phyloP scores from a whole-genome alignment of 2,797 vertebrate species.

The Tenualosa ilisha region DNA sequence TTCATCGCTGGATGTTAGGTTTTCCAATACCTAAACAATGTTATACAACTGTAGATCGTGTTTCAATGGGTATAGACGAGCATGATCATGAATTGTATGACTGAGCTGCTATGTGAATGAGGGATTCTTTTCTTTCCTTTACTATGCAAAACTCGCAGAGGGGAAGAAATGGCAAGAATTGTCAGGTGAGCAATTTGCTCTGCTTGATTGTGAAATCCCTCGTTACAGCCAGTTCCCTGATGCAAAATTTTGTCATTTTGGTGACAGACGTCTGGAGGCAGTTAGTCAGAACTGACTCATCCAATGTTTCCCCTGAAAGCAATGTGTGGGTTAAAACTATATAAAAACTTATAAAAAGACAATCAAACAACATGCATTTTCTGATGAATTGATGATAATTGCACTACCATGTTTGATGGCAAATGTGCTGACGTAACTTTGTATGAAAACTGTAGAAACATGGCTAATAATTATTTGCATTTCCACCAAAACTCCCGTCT shows the following conservation, averaged over 20 bases:
- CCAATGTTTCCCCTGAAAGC: background rate
- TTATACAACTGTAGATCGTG: background rate
- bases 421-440: background rate
- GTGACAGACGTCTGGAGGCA: background rate
- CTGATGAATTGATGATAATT: background rate
- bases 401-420: background rate
- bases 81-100: background rate
- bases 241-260: background rate
- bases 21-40: too few species aligned
- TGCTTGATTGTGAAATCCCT: background rate
- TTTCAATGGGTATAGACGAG: background rate
- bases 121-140: background rate
- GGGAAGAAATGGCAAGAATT: background rate
- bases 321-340: background rate
- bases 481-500: background rate
- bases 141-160: background rate
- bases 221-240: background rate
- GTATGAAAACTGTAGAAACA: background rate
- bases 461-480: background rate
- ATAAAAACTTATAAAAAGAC: background rate
- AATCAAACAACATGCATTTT: background rate
- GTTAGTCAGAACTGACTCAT: background rate
- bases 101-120: background rate
- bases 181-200: background rate
- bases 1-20: background rate